Evolutionary conservation across 23 tunicate species (phyloP), one percentile per base, ranked within the genome.

Genomic region (Botrylloides violaceus): DNA sequence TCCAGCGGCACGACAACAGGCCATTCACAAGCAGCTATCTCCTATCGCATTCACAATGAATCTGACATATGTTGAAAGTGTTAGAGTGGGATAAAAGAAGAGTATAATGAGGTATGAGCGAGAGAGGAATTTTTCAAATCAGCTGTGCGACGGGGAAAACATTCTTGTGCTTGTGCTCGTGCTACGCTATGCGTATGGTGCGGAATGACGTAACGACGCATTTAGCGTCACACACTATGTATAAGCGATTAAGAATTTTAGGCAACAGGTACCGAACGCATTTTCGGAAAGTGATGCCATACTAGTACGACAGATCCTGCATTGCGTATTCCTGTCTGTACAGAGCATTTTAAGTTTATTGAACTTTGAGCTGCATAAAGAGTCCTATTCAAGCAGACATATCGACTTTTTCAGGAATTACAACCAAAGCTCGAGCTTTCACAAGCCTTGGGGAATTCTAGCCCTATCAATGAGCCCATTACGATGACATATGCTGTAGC

Each of bases 121-220:
- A 63, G 70, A 63, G 35, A 63, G 9, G 29, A 4, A 22, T 7
- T 63, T 63, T 33, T 3, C 70, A 63, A 68, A 68, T 68, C 74
- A 68, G 74, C 74, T 68, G 74, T 68, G 74, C 24, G 37, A 29
- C 26, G 23, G 36, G 58, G 74, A 68, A 68, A 68, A 68, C 74
- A 68, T 24, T 20, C 37, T 43, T 55, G 24, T 6, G 19, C 9
- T 59, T 25, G 35, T 9, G 3, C 6, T 63, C n/a, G n/a, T n/a
- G n/a, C n/a, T 33, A 31, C 70, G 70, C 70, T 28, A 21, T 31
- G 29, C 70, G 70, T 63, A 33, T 63, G 70, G 70, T 9, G 70
- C 36, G 70, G 29, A 22, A 33, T 63, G 70, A 63, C 70, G 70
- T 63, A 63, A 28, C 33, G 32, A 63, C 70, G 70, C 9, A 63